These are phyloP conservation scores for Tenebrosternarchus preto DNA, from an alignment of 2,113 vertebrate genomes.

Conservation along the genomic window DNA sequence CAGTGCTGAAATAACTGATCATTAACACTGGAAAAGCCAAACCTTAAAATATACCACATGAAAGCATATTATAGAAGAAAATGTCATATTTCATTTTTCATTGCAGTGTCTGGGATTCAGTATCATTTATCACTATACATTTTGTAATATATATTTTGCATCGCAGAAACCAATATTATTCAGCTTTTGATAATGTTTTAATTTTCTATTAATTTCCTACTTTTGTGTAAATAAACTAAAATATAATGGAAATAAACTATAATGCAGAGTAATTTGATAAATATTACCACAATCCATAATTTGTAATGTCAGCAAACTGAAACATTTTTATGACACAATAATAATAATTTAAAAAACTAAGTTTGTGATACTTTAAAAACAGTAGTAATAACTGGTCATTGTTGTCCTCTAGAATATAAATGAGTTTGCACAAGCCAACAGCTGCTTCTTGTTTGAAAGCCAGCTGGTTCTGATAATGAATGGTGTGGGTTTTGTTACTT, in stretches of 20 bases:
- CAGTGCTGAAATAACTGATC: not conserved
- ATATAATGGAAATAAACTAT: not conserved
- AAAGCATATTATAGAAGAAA: not conserved
- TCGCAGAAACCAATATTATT: not conserved
- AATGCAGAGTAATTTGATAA: not conserved
- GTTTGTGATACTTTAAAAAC: too few relatives aligned
- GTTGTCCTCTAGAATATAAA: not conserved
- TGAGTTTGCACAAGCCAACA: not conserved
- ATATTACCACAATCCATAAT: not conserved
- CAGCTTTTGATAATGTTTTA: not conserved
- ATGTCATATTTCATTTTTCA: not conserved
- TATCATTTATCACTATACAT: not conserved
- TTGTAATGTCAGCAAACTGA: not conserved
- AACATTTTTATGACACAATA: not conserved
- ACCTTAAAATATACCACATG: not conserved
- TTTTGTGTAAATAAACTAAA: slow-evolving; percentile 5
- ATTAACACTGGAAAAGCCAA: not conserved
- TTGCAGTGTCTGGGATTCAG: not conserved
- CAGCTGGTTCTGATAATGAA: not conserved
- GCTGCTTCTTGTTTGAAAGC: not conserved
- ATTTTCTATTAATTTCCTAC: not conserved
- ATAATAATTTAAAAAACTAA: too few relatives aligned
- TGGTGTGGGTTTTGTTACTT: not conserved
- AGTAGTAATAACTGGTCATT: not conserved
- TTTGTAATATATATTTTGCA: not conserved